Conservation (phyloP, 2,888 invertebrate species). For the Candidula unifasciata region DNA sequence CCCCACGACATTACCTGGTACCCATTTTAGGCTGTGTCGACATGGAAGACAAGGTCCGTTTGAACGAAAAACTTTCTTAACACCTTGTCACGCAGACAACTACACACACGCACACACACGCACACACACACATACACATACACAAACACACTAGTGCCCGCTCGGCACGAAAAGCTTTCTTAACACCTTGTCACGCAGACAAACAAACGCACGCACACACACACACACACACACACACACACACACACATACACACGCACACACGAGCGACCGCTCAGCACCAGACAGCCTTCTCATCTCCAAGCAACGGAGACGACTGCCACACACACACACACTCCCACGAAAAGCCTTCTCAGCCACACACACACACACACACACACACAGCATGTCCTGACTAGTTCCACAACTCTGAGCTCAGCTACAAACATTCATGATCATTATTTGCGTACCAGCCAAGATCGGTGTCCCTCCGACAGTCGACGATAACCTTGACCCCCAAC, state of each 20-base stretch:
- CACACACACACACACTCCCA: no score
- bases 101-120: background rate
- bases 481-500: slow-evolving; percentile 91
- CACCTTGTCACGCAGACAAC: no score
- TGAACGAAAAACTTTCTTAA: background rate
- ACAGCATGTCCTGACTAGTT: no score
- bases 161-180: background rate
- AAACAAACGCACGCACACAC: background rate
- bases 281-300: background rate
- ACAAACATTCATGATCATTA: background rate
- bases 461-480: slow-evolving; percentile 81
- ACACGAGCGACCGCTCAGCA: background rate
- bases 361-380: no score
- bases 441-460: background rate
- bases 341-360: no score
- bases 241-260: background rate
- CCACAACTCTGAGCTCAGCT: no score
- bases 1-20: no score
- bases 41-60: no score
- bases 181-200: background rate
- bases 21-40: no score
- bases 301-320: no score
- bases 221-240: background rate
- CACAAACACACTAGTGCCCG: background rate
- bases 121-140: background rate